A percentile compares a stretch with the other conserved stretches of the same genome.
Evolutionary conservation across 2,888 invertebrate genomes (phyloP).

Genomic region (Spisula subtruncata): DNA sequence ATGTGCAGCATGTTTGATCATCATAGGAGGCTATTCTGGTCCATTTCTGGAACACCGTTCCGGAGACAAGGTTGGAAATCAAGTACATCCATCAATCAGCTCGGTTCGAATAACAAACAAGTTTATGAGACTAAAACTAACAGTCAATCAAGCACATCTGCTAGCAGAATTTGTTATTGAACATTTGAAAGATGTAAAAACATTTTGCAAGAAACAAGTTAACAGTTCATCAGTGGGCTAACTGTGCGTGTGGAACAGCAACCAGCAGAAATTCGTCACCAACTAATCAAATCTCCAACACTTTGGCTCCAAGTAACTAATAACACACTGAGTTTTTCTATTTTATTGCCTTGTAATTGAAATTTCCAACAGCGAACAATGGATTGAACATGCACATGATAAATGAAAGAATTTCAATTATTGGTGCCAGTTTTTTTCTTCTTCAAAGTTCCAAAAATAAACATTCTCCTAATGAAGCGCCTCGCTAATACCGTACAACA

Average conservation of each 20-base stretch:
- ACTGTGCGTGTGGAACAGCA: background rate
- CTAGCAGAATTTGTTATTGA: background rate
- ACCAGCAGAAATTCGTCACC: constrained; percentile 17
- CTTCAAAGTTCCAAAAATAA: constrained; percentile 15
- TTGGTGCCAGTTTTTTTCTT: constrained; percentile 1
- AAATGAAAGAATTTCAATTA: constrained; percentile 29
- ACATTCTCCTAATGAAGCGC: background rate
- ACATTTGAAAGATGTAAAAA: constrained; percentile 15
- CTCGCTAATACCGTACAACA: background rate
- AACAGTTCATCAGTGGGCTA: background rate
- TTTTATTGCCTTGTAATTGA: constrained; percentile 26
- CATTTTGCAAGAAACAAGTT: background rate
- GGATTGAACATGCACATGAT: constrained; percentile 10
- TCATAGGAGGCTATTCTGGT: constrained; percentile 33
- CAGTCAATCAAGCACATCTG: background rate
- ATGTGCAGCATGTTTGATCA: constrained; percentile 43
- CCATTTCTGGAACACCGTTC: too few relatives aligned
- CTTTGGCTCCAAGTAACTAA: constrained; percentile 31
- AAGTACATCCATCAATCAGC: constrained; percentile 32
- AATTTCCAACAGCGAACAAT: constrained; percentile 27
- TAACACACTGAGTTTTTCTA: background rate
- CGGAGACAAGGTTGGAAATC: constrained; percentile 30
- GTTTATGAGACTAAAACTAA: background rate
- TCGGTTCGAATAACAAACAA: constrained; percentile 2
- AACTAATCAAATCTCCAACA: constrained; percentile 26